Conservation (phyloP, 2,797 vertebrate species). For the Melanotaenia boesemani region DNA sequence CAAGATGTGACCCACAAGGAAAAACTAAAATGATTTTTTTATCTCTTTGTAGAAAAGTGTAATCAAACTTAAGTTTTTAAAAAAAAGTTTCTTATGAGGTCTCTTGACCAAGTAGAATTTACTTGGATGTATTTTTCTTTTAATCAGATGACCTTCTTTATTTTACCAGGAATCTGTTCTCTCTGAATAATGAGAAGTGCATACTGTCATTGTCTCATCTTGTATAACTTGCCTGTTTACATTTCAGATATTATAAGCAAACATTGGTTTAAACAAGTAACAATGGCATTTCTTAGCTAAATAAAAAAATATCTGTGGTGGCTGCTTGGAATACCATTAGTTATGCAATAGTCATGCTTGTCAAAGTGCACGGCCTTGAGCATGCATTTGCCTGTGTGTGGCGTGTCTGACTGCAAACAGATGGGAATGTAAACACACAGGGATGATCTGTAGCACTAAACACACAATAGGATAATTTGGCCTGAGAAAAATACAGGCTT, state of each 20-base stretch:
- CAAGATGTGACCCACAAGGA: neutral
- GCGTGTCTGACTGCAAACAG: slow-evolving; percentile 65
- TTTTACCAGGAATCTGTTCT: slow-evolving; percentile 6
- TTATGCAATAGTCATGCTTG: slow-evolving; percentile 64
- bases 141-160: slow-evolving; percentile 8
- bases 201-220: neutral
- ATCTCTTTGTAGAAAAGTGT: too few species aligned
- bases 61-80: neutral
- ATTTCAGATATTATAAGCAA: slow-evolving; percentile 2
- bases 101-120: neutral
- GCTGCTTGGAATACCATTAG: slow-evolving; percentile 21
- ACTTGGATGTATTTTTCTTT: neutral
- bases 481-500: slow-evolving; percentile 52
- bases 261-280: slow-evolving; percentile 9
- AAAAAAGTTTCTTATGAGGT: neutral
- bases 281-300: slow-evolving; percentile 11
- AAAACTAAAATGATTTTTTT: neutral
- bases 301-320: slow-evolving; percentile 19
- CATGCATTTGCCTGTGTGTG: slow-evolving; percentile 58
- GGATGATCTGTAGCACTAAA: slow-evolving; percentile 48
- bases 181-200: neutral
- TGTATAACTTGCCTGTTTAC: slow-evolving; percentile 4
- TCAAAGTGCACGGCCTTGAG: slow-evolving; percentile 57
- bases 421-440: slow-evolving; percentile 72
- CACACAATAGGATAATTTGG: slow-evolving; percentile 53